A percentile compares a stretch with the other conserved stretches of the same genome.
phyloP scores from a whole-genome alignment of 2,888 invertebrate genomes.

The Pandemis corylana region DNA sequence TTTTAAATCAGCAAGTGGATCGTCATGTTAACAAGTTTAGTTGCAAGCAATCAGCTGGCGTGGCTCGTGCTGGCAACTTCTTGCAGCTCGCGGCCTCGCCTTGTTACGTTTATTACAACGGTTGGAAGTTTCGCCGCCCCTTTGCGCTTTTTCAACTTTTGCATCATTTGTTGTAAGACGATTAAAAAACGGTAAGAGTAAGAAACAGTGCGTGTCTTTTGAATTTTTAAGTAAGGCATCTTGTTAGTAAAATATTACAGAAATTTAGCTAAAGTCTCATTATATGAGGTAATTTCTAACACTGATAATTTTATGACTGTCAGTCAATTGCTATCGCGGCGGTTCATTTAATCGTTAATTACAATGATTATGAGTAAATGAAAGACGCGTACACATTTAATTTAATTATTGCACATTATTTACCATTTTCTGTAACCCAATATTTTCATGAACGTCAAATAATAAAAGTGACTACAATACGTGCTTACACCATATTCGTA shows the following conservation, averaged over 20 bases:
- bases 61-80: background rate
- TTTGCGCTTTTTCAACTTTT: background rate
- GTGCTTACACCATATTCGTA: background rate
- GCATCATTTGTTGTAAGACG: background rate
- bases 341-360: too few species aligned
- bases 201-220: too few species aligned
- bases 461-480: background rate
- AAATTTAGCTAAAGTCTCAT: too few species aligned
- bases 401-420: background rate
- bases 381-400: background rate
- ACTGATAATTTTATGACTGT: too few species aligned
- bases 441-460: background rate
- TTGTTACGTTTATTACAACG: slow-evolving; percentile 2
- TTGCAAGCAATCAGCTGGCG: background rate
- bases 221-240: too few species aligned
- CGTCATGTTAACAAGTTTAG: background rate
- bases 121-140: background rate
- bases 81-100: background rate
- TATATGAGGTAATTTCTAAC: too few species aligned
- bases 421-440: background rate
- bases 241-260: too few species aligned
- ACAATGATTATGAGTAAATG: background rate
- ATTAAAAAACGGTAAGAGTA: too few species aligned
- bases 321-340: too few species aligned
- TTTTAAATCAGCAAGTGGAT: background rate